phyloP scores from a whole-genome alignment of 1,140 invertebrate species.

The Sitobion miscanthi region DNA sequence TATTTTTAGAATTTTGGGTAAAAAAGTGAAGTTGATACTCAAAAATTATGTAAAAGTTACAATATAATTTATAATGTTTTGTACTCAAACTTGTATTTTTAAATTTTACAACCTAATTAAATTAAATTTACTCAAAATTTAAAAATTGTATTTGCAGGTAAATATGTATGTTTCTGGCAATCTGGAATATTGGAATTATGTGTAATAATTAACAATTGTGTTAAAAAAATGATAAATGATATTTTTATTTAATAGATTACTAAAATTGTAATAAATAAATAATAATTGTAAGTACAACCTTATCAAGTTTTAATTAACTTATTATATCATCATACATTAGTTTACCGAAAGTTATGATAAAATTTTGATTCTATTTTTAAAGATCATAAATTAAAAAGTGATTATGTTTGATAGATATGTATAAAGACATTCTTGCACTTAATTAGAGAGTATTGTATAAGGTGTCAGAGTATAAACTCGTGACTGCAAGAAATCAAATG shows the following conservation, averaged over 20 bases:
- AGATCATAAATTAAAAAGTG: neutral
- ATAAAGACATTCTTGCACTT: neutral
- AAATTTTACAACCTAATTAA: neutral
- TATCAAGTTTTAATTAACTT: neutral
- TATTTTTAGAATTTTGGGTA: no score
- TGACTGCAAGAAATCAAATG: no score
- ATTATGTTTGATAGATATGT: neutral
- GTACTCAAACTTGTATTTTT: neutral
- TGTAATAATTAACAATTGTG: neutral
- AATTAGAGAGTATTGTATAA: neutral
- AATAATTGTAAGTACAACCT: neutral
- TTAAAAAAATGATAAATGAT: neutral
- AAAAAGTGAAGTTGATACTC: no score
- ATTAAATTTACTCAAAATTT: neutral
- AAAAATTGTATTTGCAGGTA: conserved; percentile 12
- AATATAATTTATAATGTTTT: neutral
- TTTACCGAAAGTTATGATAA: neutral
- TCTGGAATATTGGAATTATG: neutral
- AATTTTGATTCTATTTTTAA: neutral
- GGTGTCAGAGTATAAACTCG: neutral
- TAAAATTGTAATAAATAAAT: neutral
- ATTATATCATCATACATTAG: neutral
- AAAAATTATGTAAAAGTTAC: no score
- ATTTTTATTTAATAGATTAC: neutral
- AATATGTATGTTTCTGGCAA: conserved; percentile 14